Evolutionary conservation across 2,797 vertebrate genomes (phyloP).

Genomic region (Ispidina lecontei): DNA sequence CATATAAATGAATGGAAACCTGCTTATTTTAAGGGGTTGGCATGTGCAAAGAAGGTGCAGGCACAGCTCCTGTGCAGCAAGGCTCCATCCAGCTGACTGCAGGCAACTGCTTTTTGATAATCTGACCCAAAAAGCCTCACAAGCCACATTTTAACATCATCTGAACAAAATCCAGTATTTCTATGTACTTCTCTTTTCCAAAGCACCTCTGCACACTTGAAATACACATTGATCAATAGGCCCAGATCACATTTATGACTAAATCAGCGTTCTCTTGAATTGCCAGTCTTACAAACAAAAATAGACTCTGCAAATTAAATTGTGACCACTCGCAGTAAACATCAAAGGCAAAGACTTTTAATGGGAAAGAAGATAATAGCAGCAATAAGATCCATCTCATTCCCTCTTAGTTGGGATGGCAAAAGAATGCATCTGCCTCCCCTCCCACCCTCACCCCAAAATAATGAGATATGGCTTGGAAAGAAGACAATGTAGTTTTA

Average conservation of each 20-base stretch:
- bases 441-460: background rate
- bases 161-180: background rate
- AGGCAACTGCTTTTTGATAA: slow-evolving; percentile 5
- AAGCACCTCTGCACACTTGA: background rate
- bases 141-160: background rate
- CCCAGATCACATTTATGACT: background rate
- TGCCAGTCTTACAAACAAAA: background rate
- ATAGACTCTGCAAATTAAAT: slow-evolving; percentile 32
- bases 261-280: background rate
- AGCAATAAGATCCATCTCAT: slow-evolving; percentile 5
- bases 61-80: background rate
- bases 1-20: background rate
- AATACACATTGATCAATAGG: background rate
- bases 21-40: background rate
- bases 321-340: background rate
- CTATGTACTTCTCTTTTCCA: background rate
- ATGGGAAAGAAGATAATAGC: slow-evolving; percentile 9
- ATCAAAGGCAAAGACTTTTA: slow-evolving; percentile 31
- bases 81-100: slow-evolving; percentile 1
- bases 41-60: slow-evolving; percentile 17
- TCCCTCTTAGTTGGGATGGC: background rate
- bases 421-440: background rate
- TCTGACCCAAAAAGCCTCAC: background rate
- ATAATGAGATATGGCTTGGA: background rate
- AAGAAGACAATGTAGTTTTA: background rate